These are phyloP conservation scores for Protomyctophum bolini DNA, from an alignment of 2,113 vertebrate species.

Conservation along the genomic window DNA sequence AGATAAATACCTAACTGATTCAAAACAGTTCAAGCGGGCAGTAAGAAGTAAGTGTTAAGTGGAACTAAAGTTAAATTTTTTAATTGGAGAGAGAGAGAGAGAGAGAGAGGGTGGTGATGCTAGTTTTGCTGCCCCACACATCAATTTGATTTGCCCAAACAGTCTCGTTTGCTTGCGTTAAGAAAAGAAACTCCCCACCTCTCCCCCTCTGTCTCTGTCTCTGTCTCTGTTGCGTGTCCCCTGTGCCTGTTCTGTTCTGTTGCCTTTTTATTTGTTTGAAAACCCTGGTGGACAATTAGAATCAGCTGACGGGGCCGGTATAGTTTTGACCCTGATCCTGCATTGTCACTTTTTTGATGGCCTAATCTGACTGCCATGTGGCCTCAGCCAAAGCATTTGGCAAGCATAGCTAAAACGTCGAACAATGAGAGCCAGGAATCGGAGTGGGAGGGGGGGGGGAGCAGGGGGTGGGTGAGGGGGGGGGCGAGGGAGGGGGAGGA, in stretches of 20 bases:
- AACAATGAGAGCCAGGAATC: constrained; percentile 76
- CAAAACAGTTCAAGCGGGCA: neutral
- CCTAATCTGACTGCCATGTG: constrained; percentile 81
- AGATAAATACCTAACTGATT: neutral
- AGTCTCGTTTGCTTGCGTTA: constrained; percentile 5
- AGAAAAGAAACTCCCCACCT: constrained; percentile 27
- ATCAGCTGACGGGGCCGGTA: constrained; percentile 76
- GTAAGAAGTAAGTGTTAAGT: constrained; percentile 6
- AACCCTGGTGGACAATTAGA: constrained; percentile 72
- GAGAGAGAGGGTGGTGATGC: no score
- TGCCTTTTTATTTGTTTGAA: constrained; percentile 76
- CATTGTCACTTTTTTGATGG: constrained; percentile 83
- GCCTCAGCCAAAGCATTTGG: constrained; percentile 79
- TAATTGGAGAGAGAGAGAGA: neutral
- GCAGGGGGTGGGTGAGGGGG: constrained; percentile 25
- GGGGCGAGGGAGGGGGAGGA: constrained; percentile 39
- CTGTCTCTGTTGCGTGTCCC: constrained; percentile 43
- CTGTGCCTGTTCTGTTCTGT: constrained; percentile 70
- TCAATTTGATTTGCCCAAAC: constrained; percentile 1
- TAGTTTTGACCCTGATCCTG: constrained; percentile 72
- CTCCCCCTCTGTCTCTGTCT: constrained; percentile 12
- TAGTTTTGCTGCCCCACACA: constrained; percentile 4
- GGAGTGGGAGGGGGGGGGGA: constrained; percentile 4
- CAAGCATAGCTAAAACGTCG: constrained; percentile 81
- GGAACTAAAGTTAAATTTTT: neutral